Conservation (phyloP, 2,113 vertebrate genomes). For the Oriolus oriolus region DNA sequence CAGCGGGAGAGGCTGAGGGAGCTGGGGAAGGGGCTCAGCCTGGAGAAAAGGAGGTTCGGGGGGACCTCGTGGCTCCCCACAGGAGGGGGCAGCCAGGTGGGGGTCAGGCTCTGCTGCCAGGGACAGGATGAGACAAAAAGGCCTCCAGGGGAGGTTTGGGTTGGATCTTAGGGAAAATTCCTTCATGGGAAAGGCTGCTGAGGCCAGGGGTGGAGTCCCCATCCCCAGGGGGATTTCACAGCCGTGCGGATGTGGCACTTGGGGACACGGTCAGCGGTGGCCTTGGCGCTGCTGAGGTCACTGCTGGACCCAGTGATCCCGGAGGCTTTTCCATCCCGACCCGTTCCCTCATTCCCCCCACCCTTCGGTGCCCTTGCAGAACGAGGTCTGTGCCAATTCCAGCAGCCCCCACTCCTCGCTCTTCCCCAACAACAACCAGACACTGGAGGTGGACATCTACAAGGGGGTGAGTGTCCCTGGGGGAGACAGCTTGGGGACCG, state of each 20-base stretch:
- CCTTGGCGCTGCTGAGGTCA: not conserved
- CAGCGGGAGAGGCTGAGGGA: not conserved
- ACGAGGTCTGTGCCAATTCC: slow-evolving; percentile 55
- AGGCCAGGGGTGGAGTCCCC: not conserved
- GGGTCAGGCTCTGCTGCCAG: not conserved
- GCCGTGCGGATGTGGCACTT: not conserved
- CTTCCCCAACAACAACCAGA: slow-evolving; percentile 81
- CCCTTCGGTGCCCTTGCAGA: slow-evolving; percentile 29
- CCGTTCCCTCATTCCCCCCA: not conserved
- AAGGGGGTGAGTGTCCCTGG: slow-evolving; percentile 82
- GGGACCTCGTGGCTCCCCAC: too few species aligned
- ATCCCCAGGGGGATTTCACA: too few species aligned
- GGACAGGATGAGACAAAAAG: not conserved
- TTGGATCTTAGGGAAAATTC: not conserved
- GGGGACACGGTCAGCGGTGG: not conserved
- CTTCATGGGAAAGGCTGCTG: not conserved
- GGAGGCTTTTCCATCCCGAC: not conserved
- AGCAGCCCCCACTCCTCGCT: slow-evolving; percentile 73
- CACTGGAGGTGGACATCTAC: slow-evolving; percentile 92
- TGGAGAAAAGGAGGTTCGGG: too few species aligned
- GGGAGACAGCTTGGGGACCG: not conserved
- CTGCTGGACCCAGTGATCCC: not conserved
- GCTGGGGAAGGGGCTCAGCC: not conserved
- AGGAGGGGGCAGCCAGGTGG: not conserved
- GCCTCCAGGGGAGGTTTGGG: not conserved